A percentile compares a stretch with the other conserved stretches of the same genome.
Conservation (phyloP, 2,888 invertebrate species). For the Calliphora vomitoria region DNA sequence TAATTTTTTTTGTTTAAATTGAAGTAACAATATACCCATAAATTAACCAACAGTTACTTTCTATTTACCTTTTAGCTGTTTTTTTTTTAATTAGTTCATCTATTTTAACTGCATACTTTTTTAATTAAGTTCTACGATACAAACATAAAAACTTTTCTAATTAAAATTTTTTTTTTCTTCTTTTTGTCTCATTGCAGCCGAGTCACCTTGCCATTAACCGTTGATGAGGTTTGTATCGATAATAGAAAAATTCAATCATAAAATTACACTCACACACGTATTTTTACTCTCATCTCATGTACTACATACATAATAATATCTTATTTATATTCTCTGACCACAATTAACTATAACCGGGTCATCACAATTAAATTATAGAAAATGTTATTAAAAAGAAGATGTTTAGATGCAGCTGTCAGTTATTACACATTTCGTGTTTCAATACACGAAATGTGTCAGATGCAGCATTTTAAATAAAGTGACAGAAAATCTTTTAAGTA, state of each 20-base stretch:
- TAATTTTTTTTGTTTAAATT: too few relatives aligned
- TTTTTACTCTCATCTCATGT: background rate
- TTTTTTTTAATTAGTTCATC: slow-evolving; percentile 19
- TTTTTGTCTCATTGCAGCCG: slow-evolving; percentile 89
- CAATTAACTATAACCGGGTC: slow-evolving; percentile 37
- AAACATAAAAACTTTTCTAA: slow-evolving; percentile 52
- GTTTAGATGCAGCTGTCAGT: background rate
- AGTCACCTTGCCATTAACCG: slow-evolving; percentile 97
- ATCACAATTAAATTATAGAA: slow-evolving; percentile 17
- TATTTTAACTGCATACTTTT: slow-evolving; percentile 9
- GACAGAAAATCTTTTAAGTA: too few relatives aligned
- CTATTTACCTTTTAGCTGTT: too few relatives aligned
- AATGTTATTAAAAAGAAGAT: background rate
- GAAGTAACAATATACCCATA: too few relatives aligned
- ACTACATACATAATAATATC: slow-evolving; percentile 3
- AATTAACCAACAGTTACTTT: too few relatives aligned
- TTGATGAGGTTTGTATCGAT: slow-evolving; percentile 93
- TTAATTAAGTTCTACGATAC: slow-evolving; percentile 39
- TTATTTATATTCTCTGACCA: slow-evolving; percentile 31
- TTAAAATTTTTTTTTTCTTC: slow-evolving; percentile 65
- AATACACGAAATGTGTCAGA: too few relatives aligned
- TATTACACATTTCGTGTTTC: too few relatives aligned
- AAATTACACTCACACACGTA: slow-evolving; percentile 30
- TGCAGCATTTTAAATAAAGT: too few relatives aligned
- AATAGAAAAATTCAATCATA: slow-evolving; percentile 51